These are phyloP conservation scores for Dreissena polymorpha DNA, from an alignment of 1,140 invertebrate species.

Conservation along the genomic window DNA sequence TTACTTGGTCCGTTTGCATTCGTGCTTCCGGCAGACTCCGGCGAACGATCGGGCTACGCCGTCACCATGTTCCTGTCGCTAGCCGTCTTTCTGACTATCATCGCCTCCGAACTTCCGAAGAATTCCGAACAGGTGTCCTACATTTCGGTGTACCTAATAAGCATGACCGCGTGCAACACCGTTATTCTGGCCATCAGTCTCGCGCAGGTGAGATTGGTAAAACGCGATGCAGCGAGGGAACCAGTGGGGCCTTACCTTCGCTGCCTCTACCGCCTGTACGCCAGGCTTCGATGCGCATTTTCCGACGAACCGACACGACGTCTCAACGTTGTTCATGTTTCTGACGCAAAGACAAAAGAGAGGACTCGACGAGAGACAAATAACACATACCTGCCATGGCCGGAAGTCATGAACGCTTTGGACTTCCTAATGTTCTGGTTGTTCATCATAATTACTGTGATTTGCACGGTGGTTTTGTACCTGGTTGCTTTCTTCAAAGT, in stretches of 20 bases:
- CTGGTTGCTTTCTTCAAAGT: neutral
- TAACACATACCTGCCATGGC: no score
- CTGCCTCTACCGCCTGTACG: neutral
- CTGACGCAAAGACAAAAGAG: no score
- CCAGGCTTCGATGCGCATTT: no score
- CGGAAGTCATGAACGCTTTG: no score
- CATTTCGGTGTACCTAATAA: slow-evolving; percentile 77
- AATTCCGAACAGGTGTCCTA: slow-evolving; percentile 83
- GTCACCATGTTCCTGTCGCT: slow-evolving; percentile 83
- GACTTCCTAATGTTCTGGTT: slow-evolving; percentile 9
- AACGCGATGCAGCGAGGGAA: neutral
- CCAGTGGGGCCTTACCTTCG: neutral
- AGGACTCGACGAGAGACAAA: no score
- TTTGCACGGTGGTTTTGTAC: slow-evolving; percentile 1
- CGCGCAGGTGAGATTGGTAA: neutral
- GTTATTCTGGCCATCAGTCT: neutral
- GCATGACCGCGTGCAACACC: neutral
- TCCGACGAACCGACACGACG: no score
- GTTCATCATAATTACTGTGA: slow-evolving; percentile 12
- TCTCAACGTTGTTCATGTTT: no score
- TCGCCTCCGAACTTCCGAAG: slow-evolving; percentile 82
- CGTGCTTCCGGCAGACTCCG: slow-evolving; percentile 82
- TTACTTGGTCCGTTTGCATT: slow-evolving; percentile 82
- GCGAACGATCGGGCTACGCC: slow-evolving; percentile 83
- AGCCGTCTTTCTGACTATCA: slow-evolving; percentile 82